phyloP scores from a whole-genome alignment of 2,113 vertebrate species.

The Oryzias javanicus region DNA sequence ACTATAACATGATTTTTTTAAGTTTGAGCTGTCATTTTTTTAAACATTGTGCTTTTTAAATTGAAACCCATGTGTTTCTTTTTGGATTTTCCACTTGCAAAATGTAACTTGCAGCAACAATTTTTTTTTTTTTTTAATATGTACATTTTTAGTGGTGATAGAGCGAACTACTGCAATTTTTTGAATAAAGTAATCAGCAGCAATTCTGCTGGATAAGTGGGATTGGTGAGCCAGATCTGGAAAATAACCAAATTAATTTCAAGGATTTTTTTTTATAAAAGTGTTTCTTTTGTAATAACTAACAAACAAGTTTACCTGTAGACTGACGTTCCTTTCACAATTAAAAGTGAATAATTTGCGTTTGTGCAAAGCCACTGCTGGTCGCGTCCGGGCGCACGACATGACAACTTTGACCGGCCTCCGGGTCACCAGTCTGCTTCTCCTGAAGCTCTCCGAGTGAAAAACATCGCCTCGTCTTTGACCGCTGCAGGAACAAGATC shows the following conservation, averaged over 20 bases:
- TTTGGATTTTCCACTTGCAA: conserved; percentile 4
- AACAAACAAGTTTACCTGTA: too few relatives aligned
- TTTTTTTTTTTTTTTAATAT: too few relatives aligned
- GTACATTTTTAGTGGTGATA: too few relatives aligned
- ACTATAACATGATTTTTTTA: too few relatives aligned
- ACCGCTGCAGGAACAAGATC: conserved; percentile 63
- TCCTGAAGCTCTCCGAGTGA: conserved; percentile 73
- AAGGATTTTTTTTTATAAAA: background rate
- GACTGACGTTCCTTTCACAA: conserved; percentile 26
- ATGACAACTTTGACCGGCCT: conserved; percentile 66
- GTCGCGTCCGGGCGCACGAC: conserved; percentile 85
- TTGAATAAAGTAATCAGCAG: background rate
- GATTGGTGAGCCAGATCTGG: too few relatives aligned
- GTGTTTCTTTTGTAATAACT: background rate
- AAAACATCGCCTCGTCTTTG: conserved; percentile 71
- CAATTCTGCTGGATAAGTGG: background rate
- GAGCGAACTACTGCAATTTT: background rate
- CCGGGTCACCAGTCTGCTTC: conserved; percentile 75
- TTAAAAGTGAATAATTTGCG: conserved; percentile 82
- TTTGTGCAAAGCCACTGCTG: conserved; percentile 86
- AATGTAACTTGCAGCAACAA: background rate
- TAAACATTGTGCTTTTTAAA: too few relatives aligned
- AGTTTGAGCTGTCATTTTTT: too few relatives aligned
- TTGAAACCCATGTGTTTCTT: too few relatives aligned
- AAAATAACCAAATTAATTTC: too few relatives aligned